Base-by-base conservation (phyloP, 2,888 invertebrate genomes). In the Sialis lutaria region DNA sequence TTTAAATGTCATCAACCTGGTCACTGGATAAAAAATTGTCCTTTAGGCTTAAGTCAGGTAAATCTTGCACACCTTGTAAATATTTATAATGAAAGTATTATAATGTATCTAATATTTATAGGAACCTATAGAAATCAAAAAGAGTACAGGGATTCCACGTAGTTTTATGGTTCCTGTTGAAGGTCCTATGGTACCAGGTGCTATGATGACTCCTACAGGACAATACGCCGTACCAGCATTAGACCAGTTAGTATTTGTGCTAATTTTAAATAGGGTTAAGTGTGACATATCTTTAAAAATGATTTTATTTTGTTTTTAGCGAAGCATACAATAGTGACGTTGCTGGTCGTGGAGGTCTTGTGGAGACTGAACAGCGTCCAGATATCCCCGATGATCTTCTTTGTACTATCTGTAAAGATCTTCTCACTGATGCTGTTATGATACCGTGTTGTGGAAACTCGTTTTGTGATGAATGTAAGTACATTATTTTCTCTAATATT, bases 381-480 rank as follows among this genome's bases (percentile, higher is more conserved):
- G 79, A 82, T 56, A 83, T 96, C 47, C 96, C 96, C 0, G 86
- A 88, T 52, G 95, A 96, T 62, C 68, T 97, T 43, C 70, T 89
- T 42, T 98, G 98, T 67, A 83, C 82, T 48, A 76, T 98, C 48
- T 98, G 98, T 65, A 78, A 88, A 45, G 91, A 93, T 64, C 70
- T 97, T 39, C 75, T 96, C 51, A 81, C 83, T 0, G 97, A 98
- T 66, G 97, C 97, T 35, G 95, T 97, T 32, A 86, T 97, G 78
- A 92, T 95, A 62, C 92, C 93, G 0, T 98, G 97, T 63, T 98
- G 98, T 65, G 97, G 96, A 4, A 90, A 90, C 64, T 93, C 93
- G 7, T 98, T 92, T 68, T 98, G 98, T 65, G 96, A 97, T 67
- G 96, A 97, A 65, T 98, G 98, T 86, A 72, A 74, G 80, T 69